Base-by-base conservation (phyloP, 1,140 invertebrate genomes). In the Aplysia californica region DNA sequence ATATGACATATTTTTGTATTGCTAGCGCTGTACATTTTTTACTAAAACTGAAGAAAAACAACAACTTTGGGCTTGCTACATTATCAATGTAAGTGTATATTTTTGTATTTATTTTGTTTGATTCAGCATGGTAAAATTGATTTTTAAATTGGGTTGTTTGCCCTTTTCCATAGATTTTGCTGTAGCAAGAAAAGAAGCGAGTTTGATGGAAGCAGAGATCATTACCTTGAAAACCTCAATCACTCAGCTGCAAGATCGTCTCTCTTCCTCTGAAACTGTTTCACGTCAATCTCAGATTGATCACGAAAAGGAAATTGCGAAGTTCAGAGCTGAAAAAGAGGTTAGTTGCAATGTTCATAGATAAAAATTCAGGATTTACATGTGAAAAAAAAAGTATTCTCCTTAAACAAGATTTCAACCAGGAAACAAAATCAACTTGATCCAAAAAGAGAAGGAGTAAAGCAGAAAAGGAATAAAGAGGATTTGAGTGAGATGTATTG, bases 311-410 rank as follows among this genome's bases (percentile, higher is more conserved):
- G 56, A 72, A 55, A n/a, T 72, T 1, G 29, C 35, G 10, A 61
- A 64, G 26, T 3, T 72, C 15, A 72, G 41, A 39, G 20, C 70
- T 38, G 55, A 61, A 31, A 72, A 41, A 61, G 70, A 72, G 35
- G 70, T 72, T 61, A 38, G 56, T 66, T 15, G 23, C 15, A 36
- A 18, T 36, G 6, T 33, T 18, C 26, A 15, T 15, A 29, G 10
- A 6, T 36, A n/a, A 10, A 33, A 33, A 33, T 29, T 26, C 23
- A 66, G 15, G 3, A 29, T 36, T 66, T 31, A n/a, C 18, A 10
- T 10, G 5, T 15, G n/a, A n/a, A 33, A n/a, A 31, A 6, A 15
- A 33, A 4, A 10, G 31, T 66, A n/a, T 36, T 66, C 10, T 66
- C 3, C 31, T 33, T 66, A 15, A 15, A 4, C 15, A 33, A 15